Base-by-base conservation (phyloP, 2,888 invertebrate genomes). In the Acrobasis repandana region DNA sequence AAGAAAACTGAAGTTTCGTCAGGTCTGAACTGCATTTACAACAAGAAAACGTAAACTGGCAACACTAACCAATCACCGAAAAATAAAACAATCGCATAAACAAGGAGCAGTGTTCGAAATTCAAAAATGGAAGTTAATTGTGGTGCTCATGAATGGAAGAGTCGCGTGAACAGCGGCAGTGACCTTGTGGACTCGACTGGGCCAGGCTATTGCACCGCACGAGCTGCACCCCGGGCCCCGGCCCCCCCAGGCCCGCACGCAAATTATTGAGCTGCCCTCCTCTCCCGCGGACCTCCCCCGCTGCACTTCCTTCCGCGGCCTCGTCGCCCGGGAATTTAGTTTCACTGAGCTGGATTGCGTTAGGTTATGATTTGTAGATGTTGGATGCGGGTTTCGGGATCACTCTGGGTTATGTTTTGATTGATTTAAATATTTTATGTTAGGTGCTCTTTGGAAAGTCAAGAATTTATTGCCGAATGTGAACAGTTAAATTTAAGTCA, bases 101-200 rank as follows among this genome's bases (percentile, higher is more conserved):
- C 54, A 38, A 54, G 36, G 54, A 54, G 18, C 60, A 57, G 46
- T 61, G 71, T 67, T 72, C 70, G 67, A 70, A 76, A 74, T 80
- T 76, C 72, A 70, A 80, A 82, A 81, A 76, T 77, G 72, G 72
- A 67, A 77, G 72, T 74, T 80, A 82, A 80, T 82, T 80, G 76
- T 74, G 68, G 76, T 73, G 63, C 65, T 77, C 82, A 86, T 88
- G 88, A 88, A 88, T 88, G 88, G 74, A 76, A 66, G 61, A 77
- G 77, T 75, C 80, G 80, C 83, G 83, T 83, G 83, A 77, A 74
- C 70, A 71, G 70, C 86, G 87, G 79, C 87, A 87, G 83, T 87
- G 88, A 88, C 88, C 88, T 88, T 88, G 88, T 76, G 75, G 77
- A 68, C 75, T 75, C 80, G 76, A 70, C 79, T 75, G 78, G 80